Evolutionary conservation across 2,888 invertebrate genomes (phyloP).

Genomic region (Dorcus hopei): DNA sequence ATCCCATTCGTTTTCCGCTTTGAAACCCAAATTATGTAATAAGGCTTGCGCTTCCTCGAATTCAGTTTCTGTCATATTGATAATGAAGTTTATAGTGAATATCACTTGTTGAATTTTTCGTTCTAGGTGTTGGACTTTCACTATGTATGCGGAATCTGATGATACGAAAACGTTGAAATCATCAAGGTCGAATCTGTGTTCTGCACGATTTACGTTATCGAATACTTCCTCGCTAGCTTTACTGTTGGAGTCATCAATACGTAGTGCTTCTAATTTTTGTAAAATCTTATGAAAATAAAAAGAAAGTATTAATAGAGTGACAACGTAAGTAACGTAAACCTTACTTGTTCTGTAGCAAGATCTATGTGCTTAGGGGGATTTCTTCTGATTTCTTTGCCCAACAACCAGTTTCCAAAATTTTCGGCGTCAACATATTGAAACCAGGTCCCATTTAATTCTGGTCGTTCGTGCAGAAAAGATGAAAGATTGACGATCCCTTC

Average conservation of each 20-base stretch:
- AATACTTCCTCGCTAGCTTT: background rate
- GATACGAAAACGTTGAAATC: background rate
- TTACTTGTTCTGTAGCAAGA: too few relatives aligned
- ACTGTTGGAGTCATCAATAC: background rate
- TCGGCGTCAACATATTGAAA: background rate
- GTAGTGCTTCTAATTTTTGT: too few relatives aligned
- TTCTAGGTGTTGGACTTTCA: background rate
- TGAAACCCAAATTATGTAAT: too few relatives aligned
- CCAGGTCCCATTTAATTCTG: constrained; percentile 7
- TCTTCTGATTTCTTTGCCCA: too few relatives aligned
- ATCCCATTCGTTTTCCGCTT: background rate
- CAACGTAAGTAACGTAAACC: too few relatives aligned
- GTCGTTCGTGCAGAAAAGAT: background rate
- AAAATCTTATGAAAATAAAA: too few relatives aligned
- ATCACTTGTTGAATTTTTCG: background rate
- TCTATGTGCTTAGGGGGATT: too few relatives aligned
- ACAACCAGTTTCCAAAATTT: constrained; percentile 10
- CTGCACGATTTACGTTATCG: background rate
- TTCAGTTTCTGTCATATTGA: background rate
- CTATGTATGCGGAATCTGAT: background rate
- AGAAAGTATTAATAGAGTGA: too few relatives aligned
- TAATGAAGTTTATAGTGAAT: background rate
- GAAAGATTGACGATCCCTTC: constrained; percentile 10
- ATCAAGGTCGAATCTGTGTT: background rate
- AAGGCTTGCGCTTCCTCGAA: background rate